Evolutionary conservation across 92 coral and sea anemone species (phyloP), one percentile per base, ranked within the genome.

Genomic region (Anthopleura xanthogrammica): DNA sequence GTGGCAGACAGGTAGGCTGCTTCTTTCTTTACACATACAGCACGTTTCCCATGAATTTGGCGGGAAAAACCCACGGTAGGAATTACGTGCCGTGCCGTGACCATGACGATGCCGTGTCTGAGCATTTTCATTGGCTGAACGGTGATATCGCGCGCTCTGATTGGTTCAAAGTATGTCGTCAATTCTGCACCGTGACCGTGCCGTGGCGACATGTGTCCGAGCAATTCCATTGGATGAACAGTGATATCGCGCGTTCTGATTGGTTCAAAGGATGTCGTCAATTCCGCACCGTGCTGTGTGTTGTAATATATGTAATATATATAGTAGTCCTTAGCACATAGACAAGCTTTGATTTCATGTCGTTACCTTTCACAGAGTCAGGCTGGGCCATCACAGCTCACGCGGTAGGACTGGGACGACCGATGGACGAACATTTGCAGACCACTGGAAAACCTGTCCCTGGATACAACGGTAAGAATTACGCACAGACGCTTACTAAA

Each of bases 341-440:
- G 29, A 10, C 70, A 20, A 62, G 29, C 12, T 20, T 23, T 20
- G 58, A 12, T 54, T 54, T 54, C 16, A 6, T 54, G 1, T 62
- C 7, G 4, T 20, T 62, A 1, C 19, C 29, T 6, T 6, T n/a
- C 29, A 5, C 85, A 96, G 99, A 96, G 86, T 94, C 99, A 24
- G 99, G 99, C 46, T 96, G 99, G 99, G 98, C 99, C 48, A 96
- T 96, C 80, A 94, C 99, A 54, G 99, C 99, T 12, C 99, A 96
- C 79, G 74, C 98, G 16, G 99, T 96, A 13, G 99, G 99, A 40
- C 93, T 96, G 78, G 98, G 98, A 20, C 90, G 98, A 78, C 98
- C 98, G 17, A 92, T 94, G 92, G 93, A 92, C 60, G 99, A 96
- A 82, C 98, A 96, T 42, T 71, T 96, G 10, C 92, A 96, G 78